These are phyloP conservation scores for Poecilia gillii DNA, from an alignment of 2,797 vertebrate species.

Conservation along the genomic window DNA sequence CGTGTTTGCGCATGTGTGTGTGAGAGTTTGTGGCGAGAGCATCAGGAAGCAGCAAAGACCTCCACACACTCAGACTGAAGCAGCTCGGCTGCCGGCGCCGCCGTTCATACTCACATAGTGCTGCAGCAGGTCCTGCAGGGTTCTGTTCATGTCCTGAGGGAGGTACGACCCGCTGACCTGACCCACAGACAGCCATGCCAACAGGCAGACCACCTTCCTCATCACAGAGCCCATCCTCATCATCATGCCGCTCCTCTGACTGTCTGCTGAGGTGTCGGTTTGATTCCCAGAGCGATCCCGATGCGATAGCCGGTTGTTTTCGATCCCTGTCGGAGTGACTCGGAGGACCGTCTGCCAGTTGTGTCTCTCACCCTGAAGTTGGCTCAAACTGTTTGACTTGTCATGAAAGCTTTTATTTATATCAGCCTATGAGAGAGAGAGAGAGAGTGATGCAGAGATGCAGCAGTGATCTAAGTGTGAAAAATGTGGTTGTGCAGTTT, in stretches of 20 bases:
- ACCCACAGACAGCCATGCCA: slow-evolving; percentile 32
- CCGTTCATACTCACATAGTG: slow-evolving; percentile 64
- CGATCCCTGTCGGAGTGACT: not conserved
- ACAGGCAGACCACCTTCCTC: slow-evolving; percentile 35
- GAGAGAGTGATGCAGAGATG: slow-evolving; percentile 36
- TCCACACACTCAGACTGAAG: not conserved
- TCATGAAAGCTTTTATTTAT: slow-evolving; percentile 54
- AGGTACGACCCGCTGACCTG: slow-evolving; percentile 39
- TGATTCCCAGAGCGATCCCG: slow-evolving; percentile 2
- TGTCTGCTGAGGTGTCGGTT: not conserved
- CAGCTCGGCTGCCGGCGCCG: not conserved
- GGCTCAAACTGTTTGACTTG: slow-evolving; percentile 45
- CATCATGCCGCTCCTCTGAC: not conserved
- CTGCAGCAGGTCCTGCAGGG: slow-evolving; percentile 58
- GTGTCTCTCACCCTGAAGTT: slow-evolving; percentile 31
- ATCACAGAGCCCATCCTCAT: slow-evolving; percentile 15
- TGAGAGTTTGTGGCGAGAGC: slow-evolving; percentile 38
- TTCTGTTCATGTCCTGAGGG: slow-evolving; percentile 41
- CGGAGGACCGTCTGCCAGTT: not conserved
- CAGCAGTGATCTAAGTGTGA: slow-evolving; percentile 72
- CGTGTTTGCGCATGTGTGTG: slow-evolving; percentile 1
- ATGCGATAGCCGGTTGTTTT: not conserved
- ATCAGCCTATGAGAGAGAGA: slow-evolving; percentile 35
- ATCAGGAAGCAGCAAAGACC: slow-evolving; percentile 39
- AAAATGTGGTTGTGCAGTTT: slow-evolving; percentile 73